Percentiles rank a stretch among this genome's conserved stretches.
phyloP scores from a whole-genome alignment of 2,113 vertebrate genomes.

The Nettapus auritus region DNA sequence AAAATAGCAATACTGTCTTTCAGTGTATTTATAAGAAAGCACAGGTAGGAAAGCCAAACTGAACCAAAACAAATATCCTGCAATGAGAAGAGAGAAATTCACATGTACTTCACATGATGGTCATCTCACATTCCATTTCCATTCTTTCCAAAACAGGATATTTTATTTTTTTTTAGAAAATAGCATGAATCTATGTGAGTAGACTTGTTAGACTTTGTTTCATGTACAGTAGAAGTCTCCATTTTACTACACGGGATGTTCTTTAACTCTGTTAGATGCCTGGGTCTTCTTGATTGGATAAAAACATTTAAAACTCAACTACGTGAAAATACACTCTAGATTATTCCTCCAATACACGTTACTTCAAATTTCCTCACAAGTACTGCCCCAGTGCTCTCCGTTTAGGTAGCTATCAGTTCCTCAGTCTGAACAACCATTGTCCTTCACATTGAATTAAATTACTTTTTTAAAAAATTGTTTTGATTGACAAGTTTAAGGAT shows the following conservation, averaged over 20 bases:
- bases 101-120: not conserved
- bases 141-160: not conserved
- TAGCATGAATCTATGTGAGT: not conserved
- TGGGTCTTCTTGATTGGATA: not conserved
- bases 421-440: not conserved
- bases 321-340: not conserved
- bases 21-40: not conserved
- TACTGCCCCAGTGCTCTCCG: not conserved
- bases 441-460: not conserved
- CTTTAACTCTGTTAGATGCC: not conserved
- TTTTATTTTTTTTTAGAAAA: not conserved
- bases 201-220: not conserved
- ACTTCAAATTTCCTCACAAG: not conserved
- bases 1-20: not conserved
- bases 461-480: not conserved
- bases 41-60: not conserved
- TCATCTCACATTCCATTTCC: not conserved
- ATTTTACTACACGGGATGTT: not conserved
- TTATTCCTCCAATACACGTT: not conserved
- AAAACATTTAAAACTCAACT: not conserved
- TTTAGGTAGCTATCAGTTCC: not conserved
- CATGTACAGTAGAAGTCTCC: not conserved
- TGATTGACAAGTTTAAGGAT: not conserved
- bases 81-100: not conserved
- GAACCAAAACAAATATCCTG: not conserved